phyloP scores from a whole-genome alignment of 2,888 invertebrate genomes.

The Villa cingulata region DNA sequence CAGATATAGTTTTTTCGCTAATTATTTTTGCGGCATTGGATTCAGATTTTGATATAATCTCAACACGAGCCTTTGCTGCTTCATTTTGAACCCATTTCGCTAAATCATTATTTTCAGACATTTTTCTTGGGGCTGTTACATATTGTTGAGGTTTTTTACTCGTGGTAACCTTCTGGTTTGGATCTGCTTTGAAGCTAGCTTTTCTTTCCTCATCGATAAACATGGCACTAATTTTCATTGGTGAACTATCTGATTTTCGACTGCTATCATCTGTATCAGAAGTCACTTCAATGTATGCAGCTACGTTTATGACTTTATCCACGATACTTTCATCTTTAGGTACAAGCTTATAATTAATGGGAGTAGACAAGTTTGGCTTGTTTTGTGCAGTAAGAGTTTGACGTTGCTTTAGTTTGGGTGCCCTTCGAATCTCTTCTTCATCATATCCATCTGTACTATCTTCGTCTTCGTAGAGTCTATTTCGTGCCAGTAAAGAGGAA shows the following conservation, averaged over 20 bases:
- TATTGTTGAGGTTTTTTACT: slow-evolving; percentile 15
- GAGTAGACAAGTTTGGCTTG: slow-evolving; percentile 19
- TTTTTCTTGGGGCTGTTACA: not conserved
- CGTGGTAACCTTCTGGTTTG: slow-evolving; percentile 23
- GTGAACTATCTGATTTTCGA: slow-evolving; percentile 31
- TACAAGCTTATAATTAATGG: slow-evolving; percentile 27
- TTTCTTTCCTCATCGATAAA: slow-evolving; percentile 36
- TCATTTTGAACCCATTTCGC: slow-evolving; percentile 28
- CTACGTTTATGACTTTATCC: slow-evolving; percentile 35
- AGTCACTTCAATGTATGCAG: slow-evolving; percentile 33
- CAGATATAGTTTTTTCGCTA: slow-evolving; percentile 14
- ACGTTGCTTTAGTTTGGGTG: slow-evolving; percentile 36
- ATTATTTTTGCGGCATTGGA: slow-evolving; percentile 5
- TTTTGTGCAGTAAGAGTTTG: slow-evolving; percentile 15
- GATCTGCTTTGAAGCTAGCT: slow-evolving; percentile 34
- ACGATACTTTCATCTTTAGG: slow-evolving; percentile 28
- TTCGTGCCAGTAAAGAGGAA: slow-evolving; percentile 57
- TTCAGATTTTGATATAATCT: slow-evolving; percentile 11
- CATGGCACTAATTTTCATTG: slow-evolving; percentile 35
- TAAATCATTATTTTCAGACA: slow-evolving; percentile 17
- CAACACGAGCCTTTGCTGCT: slow-evolving; percentile 20
- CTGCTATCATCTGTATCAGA: slow-evolving; percentile 36
- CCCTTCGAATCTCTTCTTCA: slow-evolving; percentile 32
- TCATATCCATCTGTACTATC: slow-evolving; percentile 37
- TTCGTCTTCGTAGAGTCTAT: slow-evolving; percentile 44